A percentile compares a stretch with the other conserved stretches of the same genome.
phyloP scores from a whole-genome alignment of 1,140 invertebrate species.

The Leucophenga varia region DNA sequence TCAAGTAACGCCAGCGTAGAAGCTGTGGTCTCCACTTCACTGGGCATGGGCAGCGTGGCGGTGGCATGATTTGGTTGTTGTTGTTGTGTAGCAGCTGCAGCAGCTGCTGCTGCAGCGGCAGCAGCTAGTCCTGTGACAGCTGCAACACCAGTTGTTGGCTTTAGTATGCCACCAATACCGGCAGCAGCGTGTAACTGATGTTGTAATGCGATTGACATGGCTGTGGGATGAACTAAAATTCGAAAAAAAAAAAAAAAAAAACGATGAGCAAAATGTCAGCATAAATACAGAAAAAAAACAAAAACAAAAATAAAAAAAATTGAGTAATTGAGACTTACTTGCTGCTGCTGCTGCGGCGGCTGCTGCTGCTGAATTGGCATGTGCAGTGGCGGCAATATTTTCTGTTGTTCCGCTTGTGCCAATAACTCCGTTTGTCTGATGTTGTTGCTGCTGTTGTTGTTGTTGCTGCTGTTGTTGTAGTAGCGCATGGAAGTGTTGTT shows the following conservation, averaged over 20 bases:
- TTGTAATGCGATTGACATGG: constrained; percentile 52
- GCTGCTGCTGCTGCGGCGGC: constrained; percentile 39
- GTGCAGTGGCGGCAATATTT: constrained; percentile 7
- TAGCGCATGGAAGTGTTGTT: constrained; percentile 19
- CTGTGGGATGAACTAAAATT: constrained; percentile 50
- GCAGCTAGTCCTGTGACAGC: background rate
- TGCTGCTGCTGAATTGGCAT: background rate
- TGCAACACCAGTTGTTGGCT: constrained; percentile 37
- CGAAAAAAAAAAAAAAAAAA: background rate
- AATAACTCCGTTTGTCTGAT: too few species aligned
- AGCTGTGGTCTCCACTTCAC: constrained; percentile 46
- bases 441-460: constrained; percentile 29
- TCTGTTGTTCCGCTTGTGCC: background rate
- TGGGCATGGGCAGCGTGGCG: constrained; percentile 37
- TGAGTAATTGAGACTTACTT: constrained; percentile 30
- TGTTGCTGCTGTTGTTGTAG: constrained; percentile 18
- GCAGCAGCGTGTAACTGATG: constrained; percentile 51
- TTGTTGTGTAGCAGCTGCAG: constrained; percentile 22
- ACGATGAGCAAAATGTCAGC: background rate
- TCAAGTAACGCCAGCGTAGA: constrained; percentile 58
- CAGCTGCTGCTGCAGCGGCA: constrained; percentile 27
- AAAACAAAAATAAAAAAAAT: too few species aligned
- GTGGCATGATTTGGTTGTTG: constrained; percentile 36
- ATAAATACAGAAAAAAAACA: too few species aligned
- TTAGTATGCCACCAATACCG: constrained; percentile 35